Base-by-base conservation (phyloP, 2,888 invertebrate genomes). In the Acronicta psi region DNA sequence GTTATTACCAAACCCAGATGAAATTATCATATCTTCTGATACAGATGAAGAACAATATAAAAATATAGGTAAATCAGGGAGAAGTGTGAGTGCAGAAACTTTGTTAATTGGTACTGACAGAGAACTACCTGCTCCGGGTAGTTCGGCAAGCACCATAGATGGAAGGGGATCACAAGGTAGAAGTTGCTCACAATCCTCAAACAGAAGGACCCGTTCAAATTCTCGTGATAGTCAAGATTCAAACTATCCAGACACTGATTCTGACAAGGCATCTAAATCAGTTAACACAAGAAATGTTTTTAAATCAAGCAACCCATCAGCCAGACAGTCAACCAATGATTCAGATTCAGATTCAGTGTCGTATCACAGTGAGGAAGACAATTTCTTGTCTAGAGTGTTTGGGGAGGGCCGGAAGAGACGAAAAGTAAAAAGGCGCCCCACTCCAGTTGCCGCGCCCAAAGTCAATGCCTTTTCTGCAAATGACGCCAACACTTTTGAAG, bases 281-380 rank as follows among this genome's bases (percentile, higher is more conserved):
- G 62, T 61, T 25, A 81, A 77, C 58, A 49, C 72, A 17, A 82
- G 66, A 64, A 62, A 54, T 43, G 31, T 20, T 14, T 54, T 58
- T 9, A 71, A 75, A 65, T 58, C 65, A 69, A 60, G 67, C 57
- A 72, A 62, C 53, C 40, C 53, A 8, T 38, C 74, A 44, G 54
- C 62, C n/a, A 80, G 69, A 64, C 79, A 79, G 9, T 84, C 88
- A 11, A 64, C 75, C 31, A 79, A 83, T 61, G 88, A 86, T 37
- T 85, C 91, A 11, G 89, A 89, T 71, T 92, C 93, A 5, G 92
- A 90, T 66, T 91, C 92, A 42, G 56, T 90, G 18, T 92, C 93
- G 5, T 91, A 90, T 66, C 82, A 90, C 38, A 94, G 92, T 80
- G 91, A 90, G 43, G 91, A 90, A 63, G 87, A 89, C 45, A 90